A percentile compares a stretch with the other conserved stretches of the same genome.
phyloP scores from a whole-genome alignment of 2,888 invertebrate species.

The Charanyca ferruginea region DNA sequence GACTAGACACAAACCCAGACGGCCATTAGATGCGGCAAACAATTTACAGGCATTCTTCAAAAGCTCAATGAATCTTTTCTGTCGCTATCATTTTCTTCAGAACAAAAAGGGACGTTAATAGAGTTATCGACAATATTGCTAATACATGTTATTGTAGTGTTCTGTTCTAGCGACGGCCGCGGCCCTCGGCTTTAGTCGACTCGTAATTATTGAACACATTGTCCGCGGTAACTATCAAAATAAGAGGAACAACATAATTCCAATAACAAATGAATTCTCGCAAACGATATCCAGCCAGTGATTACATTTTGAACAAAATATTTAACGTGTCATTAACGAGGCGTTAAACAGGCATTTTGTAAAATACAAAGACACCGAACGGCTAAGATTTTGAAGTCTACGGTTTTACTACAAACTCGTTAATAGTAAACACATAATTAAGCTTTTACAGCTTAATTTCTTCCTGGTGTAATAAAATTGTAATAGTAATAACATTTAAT shows the following conservation, averaged over 20 bases:
- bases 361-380: conserved; percentile 55
- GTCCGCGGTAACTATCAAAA: conserved; percentile 41
- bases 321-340: conserved; percentile 53
- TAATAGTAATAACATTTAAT: conserved; percentile 27
- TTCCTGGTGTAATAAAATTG: conserved; percentile 46
- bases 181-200: neutral
- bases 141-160: conserved; percentile 3
- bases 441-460: conserved; percentile 31
- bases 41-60: conserved; percentile 15
- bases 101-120: conserved; percentile 22
- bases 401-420: conserved; percentile 42
- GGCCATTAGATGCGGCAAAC: conserved; percentile 5
- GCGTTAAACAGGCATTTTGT: conserved; percentile 39
- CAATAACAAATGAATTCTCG: conserved; percentile 53
- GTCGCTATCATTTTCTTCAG: conserved; percentile 15
- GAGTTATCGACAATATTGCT: conserved; percentile 4
- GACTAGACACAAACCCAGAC: conserved; percentile 8
- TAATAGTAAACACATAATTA: conserved; percentile 47
- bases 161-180: neutral
- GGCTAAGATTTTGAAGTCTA: conserved; percentile 27
- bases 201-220: conserved; percentile 19
- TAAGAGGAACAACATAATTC: conserved; percentile 43
- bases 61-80: conserved; percentile 17
- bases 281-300: conserved; percentile 32
- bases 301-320: conserved; percentile 48